These are phyloP conservation scores for Takifugu bimaculatus DNA, from an alignment of 2,113 vertebrate species.

Conservation along the genomic window DNA sequence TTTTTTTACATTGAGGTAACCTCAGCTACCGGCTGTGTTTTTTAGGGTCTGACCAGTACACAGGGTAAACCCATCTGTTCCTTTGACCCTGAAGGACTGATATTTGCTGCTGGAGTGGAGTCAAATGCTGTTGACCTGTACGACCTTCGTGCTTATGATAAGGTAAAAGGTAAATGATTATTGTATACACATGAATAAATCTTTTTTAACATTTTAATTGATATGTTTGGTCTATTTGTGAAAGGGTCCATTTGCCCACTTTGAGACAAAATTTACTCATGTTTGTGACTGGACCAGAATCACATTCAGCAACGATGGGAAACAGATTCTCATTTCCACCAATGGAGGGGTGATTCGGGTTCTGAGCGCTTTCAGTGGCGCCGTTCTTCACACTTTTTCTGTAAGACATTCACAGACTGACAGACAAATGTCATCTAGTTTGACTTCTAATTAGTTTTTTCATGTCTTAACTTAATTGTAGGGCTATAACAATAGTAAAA, in stretches of 20 bases:
- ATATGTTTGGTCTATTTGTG: background rate
- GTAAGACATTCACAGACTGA: slow-evolving; percentile 71
- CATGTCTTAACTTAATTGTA: slow-evolving; percentile 44
- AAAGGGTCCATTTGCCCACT: slow-evolving; percentile 90
- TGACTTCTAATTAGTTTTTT: background rate
- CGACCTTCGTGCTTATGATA: slow-evolving; percentile 95
- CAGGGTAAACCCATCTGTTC: slow-evolving; percentile 96
- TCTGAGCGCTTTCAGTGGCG: slow-evolving; percentile 92
- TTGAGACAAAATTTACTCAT: slow-evolving; percentile 88
- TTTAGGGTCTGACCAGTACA: slow-evolving; percentile 91
- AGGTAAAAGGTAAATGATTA: slow-evolving; percentile 72
- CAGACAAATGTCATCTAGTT: background rate
- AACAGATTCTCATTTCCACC: slow-evolving; percentile 92
- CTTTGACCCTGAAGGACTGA: slow-evolving; percentile 96
- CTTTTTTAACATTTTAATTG: background rate
- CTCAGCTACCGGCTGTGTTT: background rate
- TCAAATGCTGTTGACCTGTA: slow-evolving; percentile 96
- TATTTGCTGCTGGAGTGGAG: slow-evolving; percentile 96
- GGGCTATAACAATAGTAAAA: slow-evolving; percentile 97
- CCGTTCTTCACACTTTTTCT: slow-evolving; percentile 89
- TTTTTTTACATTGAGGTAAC: too few species aligned
- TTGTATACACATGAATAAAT: background rate
- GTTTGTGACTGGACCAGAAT: slow-evolving; percentile 95
- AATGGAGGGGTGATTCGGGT: slow-evolving; percentile 91
- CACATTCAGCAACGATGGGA: slow-evolving; percentile 96